Percentiles rank a stretch among this genome's conserved stretches.
Conservation (phyloP, 2,113 vertebrate species). For the Gracilinanus agilis region DNA sequence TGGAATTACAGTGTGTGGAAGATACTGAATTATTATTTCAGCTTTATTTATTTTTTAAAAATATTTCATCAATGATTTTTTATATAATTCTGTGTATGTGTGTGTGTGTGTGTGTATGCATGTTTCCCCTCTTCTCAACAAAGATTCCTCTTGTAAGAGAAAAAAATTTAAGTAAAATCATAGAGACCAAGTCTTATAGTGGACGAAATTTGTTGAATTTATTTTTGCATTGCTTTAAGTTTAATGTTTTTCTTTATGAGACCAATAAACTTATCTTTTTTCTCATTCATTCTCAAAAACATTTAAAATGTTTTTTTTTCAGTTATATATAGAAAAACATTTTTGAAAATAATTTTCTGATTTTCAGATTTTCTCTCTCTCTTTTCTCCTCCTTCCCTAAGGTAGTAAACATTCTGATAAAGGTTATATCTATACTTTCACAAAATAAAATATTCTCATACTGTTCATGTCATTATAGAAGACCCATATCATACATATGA, state of each 20-base stretch:
- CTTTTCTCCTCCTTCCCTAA: too few relatives aligned
- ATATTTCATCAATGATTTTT: neutral
- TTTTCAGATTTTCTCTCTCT: too few relatives aligned
- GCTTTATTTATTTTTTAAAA: neutral
- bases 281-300: neutral
- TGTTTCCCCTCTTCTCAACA: neutral
- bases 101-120: too few relatives aligned
- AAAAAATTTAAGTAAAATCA: neutral
- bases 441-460: too few relatives aligned
- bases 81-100: too few relatives aligned
- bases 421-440: too few relatives aligned
- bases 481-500: too few relatives aligned
- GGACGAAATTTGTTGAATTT: neutral
- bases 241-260: neutral
- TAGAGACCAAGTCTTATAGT: neutral
- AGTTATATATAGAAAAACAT: too few relatives aligned
- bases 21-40: neutral
- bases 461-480: too few relatives aligned
- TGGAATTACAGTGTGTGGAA: neutral
- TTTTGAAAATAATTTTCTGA: too few relatives aligned
- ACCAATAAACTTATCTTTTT: neutral
- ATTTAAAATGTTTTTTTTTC: too few relatives aligned
- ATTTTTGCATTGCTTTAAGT: neutral
- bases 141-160: neutral
- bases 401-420: too few relatives aligned